These are phyloP conservation scores for Poeciliopsis gracilis DNA, from an alignment of 2,797 vertebrate genomes.

Conservation along the genomic window DNA sequence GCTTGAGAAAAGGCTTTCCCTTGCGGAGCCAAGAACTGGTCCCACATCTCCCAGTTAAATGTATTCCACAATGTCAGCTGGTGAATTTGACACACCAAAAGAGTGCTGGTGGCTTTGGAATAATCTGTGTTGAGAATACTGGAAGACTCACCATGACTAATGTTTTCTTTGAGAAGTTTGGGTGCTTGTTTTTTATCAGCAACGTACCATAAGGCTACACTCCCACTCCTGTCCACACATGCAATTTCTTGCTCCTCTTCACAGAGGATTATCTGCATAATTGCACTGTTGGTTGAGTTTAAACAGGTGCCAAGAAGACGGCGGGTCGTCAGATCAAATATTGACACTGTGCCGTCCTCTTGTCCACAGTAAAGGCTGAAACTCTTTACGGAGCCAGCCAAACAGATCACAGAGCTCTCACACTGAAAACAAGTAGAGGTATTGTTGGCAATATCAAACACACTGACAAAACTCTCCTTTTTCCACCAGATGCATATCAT, in stretches of 20 bases:
- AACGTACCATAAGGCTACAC: slow-evolving; percentile 75
- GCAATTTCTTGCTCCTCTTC: slow-evolving; percentile 59
- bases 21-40: slow-evolving; percentile 74
- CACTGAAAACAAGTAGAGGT: slow-evolving; percentile 64
- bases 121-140: slow-evolving; percentile 70
- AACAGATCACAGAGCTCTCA: slow-evolving; percentile 69
- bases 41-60: slow-evolving; percentile 64
- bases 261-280: slow-evolving; percentile 65
- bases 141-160: slow-evolving; percentile 15
- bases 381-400: slow-evolving; percentile 63
- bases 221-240: slow-evolving; percentile 76
- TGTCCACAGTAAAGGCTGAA: slow-evolving; percentile 77
- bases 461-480: slow-evolving; percentile 52
- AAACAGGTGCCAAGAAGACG: slow-evolving; percentile 57
- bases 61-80: slow-evolving; percentile 79
- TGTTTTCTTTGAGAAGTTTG: slow-evolving; percentile 62
- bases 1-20: slow-evolving; percentile 72
- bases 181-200: slow-evolving; percentile 48
- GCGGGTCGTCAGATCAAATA: slow-evolving; percentile 66
- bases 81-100: slow-evolving; percentile 77
- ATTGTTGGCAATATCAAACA: slow-evolving; percentile 59
- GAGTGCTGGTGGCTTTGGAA: slow-evolving; percentile 38
- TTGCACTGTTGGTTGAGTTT: slow-evolving; percentile 48
- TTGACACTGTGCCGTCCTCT: slow-evolving; percentile 66
- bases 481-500: slow-evolving; percentile 74